Conservation (phyloP, 2,113 vertebrate species). For the Turnix velox region DNA sequence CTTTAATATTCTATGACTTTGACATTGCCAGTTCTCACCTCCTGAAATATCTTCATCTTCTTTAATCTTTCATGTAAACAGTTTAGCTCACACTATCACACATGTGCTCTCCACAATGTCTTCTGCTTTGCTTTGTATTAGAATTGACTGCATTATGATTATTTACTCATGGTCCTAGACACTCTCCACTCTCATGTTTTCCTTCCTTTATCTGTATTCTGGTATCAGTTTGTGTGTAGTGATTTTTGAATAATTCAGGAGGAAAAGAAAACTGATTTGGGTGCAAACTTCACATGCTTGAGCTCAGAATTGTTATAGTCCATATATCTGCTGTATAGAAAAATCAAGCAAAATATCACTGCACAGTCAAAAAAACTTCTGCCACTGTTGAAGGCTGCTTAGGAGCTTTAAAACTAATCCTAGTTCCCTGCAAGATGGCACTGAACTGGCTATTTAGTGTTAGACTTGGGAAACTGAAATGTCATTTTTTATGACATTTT, state of each 20-base stretch:
- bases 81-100: neutral
- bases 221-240: neutral
- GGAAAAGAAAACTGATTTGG: neutral
- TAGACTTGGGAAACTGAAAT: neutral
- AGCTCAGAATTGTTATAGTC: neutral
- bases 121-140: neutral
- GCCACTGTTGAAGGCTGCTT: neutral
- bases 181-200: neutral
- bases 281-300: neutral
- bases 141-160: neutral
- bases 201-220: neutral
- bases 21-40: neutral
- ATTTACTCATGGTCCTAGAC: neutral
- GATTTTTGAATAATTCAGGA: neutral
- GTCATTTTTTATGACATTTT: neutral
- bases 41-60: constrained; percentile 39
- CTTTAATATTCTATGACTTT: constrained; percentile 38
- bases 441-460: neutral
- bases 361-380: neutral
- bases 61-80: constrained; percentile 51
- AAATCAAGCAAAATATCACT: neutral
- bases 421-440: neutral
- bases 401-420: neutral
- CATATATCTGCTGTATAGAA: neutral
- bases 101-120: neutral